Evolutionary conservation across 2,888 invertebrate species (phyloP), one percentile per base, ranked within the genome.

Genomic region (Tiphia femorata): DNA sequence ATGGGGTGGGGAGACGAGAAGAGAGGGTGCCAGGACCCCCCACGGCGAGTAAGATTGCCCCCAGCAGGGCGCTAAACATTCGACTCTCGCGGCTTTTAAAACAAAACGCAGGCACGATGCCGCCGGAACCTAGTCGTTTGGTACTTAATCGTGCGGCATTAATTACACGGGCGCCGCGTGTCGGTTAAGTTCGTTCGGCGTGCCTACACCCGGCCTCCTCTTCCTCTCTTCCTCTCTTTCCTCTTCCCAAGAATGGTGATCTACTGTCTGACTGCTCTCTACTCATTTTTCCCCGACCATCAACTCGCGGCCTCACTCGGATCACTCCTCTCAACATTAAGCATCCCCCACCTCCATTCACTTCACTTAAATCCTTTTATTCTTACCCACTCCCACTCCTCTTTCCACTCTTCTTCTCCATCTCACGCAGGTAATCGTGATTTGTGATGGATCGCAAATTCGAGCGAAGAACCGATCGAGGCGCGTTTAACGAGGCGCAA

Each of bases 61-160:
- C 70, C 82, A 81, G 82, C 81, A 77, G 81, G 82, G 75, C 76
- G 80, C 79, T 81, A 82, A 82, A 81, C 79, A 81, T 81, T 70
- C 68, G 65, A 58, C 53, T 66, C n/a, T n/a, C 71, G 71, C 74
- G 69, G 71, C 72, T 65, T 67, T 72, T 75, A 73, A 79, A 80
- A 81, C 79, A 82, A 82, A 81, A 82, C 77, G 72, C 75, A 70
- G 44, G 55, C 62, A 63, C 77, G 74, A 76, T 76, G 73, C 75
- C 72, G 73, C 68, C 75, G 73, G 74, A 76, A 78, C 74, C 73
- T 71, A 72, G 71, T 72, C 77, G 76, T 77, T 77, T 74, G 70
- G 67, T 70, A 67, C 75, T 80, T 81, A 82, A 81, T 81, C 80
- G 80, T 69, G 70, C 75, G 72, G 79, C 81, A 82, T 82, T 82